Percentiles rank a stretch among this genome's conserved stretches.
Conservation (phyloP, 2,888 invertebrate genomes). For the Lithosia quadra region DNA sequence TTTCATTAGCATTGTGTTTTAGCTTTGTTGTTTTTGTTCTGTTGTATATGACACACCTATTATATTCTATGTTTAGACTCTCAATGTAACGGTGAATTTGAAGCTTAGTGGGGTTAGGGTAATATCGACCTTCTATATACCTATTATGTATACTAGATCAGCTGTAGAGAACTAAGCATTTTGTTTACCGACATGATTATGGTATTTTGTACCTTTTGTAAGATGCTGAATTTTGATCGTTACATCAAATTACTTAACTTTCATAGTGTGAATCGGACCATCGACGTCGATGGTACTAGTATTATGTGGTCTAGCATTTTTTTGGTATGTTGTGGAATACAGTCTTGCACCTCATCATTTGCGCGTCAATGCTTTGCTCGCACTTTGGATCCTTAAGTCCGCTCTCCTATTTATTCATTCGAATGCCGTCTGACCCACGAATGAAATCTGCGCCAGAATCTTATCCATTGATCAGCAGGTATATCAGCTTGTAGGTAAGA, state of each 20-base stretch:
- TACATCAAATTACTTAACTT: too few relatives aligned
- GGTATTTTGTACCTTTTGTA: background rate
- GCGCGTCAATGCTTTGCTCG: background rate
- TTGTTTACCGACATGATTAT: background rate
- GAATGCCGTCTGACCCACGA: too few relatives aligned
- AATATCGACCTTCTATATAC: background rate
- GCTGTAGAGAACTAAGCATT: background rate
- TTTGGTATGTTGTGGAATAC: too few relatives aligned
- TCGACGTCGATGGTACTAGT: too few relatives aligned
- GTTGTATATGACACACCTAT: background rate
- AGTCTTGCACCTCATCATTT: background rate
- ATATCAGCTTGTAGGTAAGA: background rate
- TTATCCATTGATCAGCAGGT: background rate
- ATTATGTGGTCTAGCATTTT: too few relatives aligned
- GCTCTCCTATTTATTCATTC: too few relatives aligned
- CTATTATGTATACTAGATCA: background rate
- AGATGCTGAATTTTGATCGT: too few relatives aligned
- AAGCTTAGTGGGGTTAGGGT: background rate
- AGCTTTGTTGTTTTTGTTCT: background rate
- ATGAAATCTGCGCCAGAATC: background rate
- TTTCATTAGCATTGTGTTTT: conserved; percentile 5
- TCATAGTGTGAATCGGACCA: too few relatives aligned
- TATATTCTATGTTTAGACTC: background rate
- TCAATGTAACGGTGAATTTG: background rate
- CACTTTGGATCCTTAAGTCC: too few relatives aligned